These are phyloP conservation scores for Lacerta agilis DNA, from an alignment of 2,797 vertebrate genomes.

Conservation along the genomic window DNA sequence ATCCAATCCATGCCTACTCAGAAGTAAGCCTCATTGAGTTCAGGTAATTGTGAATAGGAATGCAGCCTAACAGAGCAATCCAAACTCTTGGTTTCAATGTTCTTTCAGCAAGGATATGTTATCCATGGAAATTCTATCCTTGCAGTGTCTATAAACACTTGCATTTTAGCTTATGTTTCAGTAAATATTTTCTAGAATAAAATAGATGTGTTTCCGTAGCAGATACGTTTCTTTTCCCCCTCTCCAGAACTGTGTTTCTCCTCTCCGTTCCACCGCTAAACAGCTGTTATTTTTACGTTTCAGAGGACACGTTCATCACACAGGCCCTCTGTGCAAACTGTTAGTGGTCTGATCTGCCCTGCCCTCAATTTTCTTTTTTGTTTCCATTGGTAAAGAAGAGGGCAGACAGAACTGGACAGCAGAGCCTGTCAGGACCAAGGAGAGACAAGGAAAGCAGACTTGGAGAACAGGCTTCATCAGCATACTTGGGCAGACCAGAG, in stretches of 20 bases:
- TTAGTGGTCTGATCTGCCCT: background rate
- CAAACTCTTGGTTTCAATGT: background rate
- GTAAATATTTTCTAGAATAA: background rate
- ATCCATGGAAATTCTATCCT: background rate
- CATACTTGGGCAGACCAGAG: background rate
- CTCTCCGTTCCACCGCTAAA: too few species aligned
- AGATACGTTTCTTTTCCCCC: too few species aligned
- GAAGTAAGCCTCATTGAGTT: background rate
- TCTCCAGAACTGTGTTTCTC: too few species aligned
- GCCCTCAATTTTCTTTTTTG: background rate
- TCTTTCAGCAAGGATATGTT: background rate
- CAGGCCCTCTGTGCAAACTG: too few species aligned
- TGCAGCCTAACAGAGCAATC: background rate
- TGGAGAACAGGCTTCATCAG: too few species aligned
- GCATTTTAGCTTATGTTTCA: background rate
- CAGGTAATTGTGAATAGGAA: background rate
- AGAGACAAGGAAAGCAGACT: background rate
- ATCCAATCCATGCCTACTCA: too few species aligned
- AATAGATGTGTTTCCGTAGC: background rate
- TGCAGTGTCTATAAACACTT: background rate
- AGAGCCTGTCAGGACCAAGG: background rate
- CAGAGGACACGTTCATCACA: too few species aligned
- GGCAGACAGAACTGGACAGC: too few species aligned
- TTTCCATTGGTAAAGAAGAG: background rate
- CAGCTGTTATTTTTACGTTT: too few species aligned